Evolutionary conservation across 1,140 invertebrate species (phyloP), one percentile per base, ranked within the genome.

Genomic region (Planococcus citri): DNA sequence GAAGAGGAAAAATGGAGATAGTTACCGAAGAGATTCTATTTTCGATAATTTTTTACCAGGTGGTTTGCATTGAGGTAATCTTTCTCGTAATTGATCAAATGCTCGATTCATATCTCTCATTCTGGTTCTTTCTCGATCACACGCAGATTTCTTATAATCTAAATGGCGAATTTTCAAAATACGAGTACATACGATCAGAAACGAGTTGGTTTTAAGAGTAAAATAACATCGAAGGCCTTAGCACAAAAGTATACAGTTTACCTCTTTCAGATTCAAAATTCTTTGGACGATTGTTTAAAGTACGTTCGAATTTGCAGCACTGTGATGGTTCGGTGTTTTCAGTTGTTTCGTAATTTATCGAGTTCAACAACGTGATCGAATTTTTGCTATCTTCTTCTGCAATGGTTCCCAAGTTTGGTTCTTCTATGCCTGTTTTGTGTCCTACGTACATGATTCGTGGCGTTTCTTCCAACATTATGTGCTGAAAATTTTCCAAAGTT

Each of bases 81-180:
- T 87, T 25, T 88, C 87, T 41, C 91, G 81, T 21, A 94, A 78
- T 27, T 86, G 76, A 74, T 93, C 90, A 74, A 91, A 94, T 0
- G 91, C 91, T 57, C 85, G 82, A 77, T 94, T 94, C 91, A 94
- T 93, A 73, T 93, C 90, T 0, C 88, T 80, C 91, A 94, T 93
- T 37, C 91, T 78, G 0, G 88, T 91, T 17, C 91, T 78, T 76
- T 93, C 91, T 41, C 91, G 80, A 74, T 92, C 89, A 74, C 91
- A 93, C 0, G 91, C 91, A 1, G 88, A 90, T 75, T 88, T 88
- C 77, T 91, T 90, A 75, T 89, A 90, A 79, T 90, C 88, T 90
- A 69, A 12, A 69, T 33, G 38, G 38, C n/a, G 12, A 33, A 6
- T 33, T 33, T 6, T 33, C 4, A 33, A 33, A 33, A 33, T 33